These are phyloP conservation scores for Riparia riparia DNA, from an alignment of 2,113 vertebrate species.

Conservation along the genomic window DNA sequence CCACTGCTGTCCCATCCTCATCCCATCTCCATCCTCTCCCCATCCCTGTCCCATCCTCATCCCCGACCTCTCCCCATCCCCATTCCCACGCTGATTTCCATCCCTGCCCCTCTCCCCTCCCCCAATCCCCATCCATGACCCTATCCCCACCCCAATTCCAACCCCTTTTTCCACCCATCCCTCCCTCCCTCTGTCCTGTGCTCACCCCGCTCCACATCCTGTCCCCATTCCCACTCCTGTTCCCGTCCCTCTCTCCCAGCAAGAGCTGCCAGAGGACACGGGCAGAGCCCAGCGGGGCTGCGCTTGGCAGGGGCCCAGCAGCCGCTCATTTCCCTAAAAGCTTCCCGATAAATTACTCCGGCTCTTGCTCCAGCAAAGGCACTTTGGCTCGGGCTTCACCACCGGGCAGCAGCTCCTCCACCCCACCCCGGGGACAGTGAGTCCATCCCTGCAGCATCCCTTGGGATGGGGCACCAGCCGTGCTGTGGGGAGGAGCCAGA, in stretches of 20 bases:
- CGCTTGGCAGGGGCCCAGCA: conserved; percentile 54
- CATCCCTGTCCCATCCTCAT: background rate
- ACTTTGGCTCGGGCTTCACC: background rate
- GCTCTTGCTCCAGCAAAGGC: conserved; percentile 15
- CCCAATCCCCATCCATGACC: too few relatives aligned
- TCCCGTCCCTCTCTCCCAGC: background rate
- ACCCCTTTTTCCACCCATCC: too few relatives aligned
- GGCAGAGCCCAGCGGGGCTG: conserved; percentile 32
- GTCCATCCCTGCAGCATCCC: background rate
- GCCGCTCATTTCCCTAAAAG: conserved; percentile 67
- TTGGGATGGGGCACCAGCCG: fast-evolving
- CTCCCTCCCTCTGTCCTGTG: background rate
- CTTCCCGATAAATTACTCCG: conserved; percentile 46
- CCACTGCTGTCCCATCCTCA: background rate
- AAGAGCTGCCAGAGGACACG: conserved; percentile 67
- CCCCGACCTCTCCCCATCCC: background rate
- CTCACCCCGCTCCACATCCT: background rate
- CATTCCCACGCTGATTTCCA: background rate
- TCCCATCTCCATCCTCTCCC: background rate
- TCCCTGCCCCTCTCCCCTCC: too few relatives aligned
- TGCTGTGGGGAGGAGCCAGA: background rate
- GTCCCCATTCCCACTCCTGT: background rate
- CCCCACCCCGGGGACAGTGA: background rate
- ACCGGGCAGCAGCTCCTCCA: background rate
- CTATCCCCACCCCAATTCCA: background rate